Conservation (phyloP, 2,888 invertebrate genomes). For the Lycophotia porphyrea region DNA sequence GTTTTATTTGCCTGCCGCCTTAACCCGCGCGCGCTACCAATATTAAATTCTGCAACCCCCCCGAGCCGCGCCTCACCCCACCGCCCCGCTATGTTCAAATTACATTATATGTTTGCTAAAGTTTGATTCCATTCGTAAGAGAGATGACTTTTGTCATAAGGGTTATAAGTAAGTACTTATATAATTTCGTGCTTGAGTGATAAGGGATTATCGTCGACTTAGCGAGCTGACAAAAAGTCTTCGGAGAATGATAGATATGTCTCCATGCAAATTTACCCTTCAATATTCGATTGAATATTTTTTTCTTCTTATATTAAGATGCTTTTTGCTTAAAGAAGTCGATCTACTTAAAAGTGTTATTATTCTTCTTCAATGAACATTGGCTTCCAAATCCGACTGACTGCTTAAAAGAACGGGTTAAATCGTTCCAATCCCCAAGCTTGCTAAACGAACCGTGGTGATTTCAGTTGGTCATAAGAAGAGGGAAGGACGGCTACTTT, state of each 20-base stretch:
- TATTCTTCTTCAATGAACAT: neutral
- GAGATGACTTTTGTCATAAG: constrained; percentile 48
- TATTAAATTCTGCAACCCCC: constrained; percentile 85
- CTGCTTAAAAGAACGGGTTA: neutral
- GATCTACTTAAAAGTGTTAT: neutral
- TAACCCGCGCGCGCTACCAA: constrained; percentile 87
- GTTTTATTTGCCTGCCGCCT: constrained; percentile 88
- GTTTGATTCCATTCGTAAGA: constrained; percentile 66
- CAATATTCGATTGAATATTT: neutral
- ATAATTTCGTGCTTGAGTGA: constrained; percentile 18
- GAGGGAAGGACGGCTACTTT: neutral
- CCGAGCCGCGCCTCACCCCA: constrained; percentile 41
- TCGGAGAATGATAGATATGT: neutral
- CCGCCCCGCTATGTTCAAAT: constrained; percentile 71
- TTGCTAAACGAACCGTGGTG: neutral
- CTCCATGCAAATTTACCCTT: neutral
- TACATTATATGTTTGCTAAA: constrained; percentile 82
- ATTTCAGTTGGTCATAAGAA: too few relatives aligned
- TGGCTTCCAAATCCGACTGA: neutral
- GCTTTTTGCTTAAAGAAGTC: neutral
- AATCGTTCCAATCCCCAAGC: neutral
- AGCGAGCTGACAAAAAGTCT: neutral
- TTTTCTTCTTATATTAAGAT: neutral
- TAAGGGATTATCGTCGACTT: neutral
- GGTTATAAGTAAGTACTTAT: constrained; percentile 17